A percentile compares a stretch with the other conserved stretches of the same genome.
Evolutionary conservation across 2,113 vertebrate species (phyloP).

Genomic region (Phyllostomus hastatus): DNA sequence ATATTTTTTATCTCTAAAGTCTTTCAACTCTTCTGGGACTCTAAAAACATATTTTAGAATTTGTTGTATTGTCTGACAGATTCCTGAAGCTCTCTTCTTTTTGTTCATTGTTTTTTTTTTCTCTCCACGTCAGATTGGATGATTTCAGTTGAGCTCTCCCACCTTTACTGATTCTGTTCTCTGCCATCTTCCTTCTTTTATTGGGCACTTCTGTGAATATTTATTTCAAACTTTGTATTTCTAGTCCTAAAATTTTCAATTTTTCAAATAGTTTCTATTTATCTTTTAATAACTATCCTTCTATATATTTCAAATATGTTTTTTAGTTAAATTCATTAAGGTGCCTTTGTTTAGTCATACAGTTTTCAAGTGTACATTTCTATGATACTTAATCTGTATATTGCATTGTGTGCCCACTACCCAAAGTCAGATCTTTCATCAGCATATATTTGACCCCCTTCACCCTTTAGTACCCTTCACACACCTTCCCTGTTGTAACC

Average conservation of each 20-base stretch:
- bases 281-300: background rate
- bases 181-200: background rate
- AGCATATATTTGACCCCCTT: too few species aligned
- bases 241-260: background rate
- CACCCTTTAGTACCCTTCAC: background rate
- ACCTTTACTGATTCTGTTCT: background rate
- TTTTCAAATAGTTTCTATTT: background rate
- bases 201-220: background rate
- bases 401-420: background rate
- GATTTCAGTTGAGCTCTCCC: background rate
- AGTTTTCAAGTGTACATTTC: background rate
- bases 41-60: background rate
- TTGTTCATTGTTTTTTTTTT: background rate
- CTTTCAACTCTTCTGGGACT: background rate
- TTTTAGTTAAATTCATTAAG: background rate
- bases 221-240: background rate
- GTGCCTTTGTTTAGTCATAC: background rate
- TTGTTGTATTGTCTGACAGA: background rate
- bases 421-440: too few species aligned
- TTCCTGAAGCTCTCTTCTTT: background rate
- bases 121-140: background rate
- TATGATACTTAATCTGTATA: background rate
- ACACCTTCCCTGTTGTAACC: background rate
- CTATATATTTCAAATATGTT: background rate
- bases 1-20: background rate